Evolutionary conservation across 2,113 vertebrate genomes (phyloP).

Genomic region (Mellivora capensis): DNA sequence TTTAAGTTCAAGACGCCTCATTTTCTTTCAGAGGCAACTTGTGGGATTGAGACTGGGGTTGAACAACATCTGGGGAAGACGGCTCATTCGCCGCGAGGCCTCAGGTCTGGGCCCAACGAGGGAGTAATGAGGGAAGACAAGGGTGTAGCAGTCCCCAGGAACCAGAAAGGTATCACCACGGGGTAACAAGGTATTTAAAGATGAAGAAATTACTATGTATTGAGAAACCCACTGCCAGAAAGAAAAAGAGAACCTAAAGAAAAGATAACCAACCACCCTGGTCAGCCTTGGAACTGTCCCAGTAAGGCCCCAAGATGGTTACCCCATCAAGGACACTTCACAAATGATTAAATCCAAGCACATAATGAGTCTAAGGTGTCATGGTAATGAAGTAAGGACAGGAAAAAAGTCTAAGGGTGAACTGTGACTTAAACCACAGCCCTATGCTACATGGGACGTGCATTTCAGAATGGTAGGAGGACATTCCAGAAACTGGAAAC

Average conservation of each 20-base stretch:
- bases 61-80: rapidly evolving
- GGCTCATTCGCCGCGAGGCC: no score
- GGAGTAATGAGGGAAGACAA: background rate
- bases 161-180: background rate
- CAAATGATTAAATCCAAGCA: background rate
- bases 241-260: background rate
- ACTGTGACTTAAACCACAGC: background rate
- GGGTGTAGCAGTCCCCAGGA: background rate
- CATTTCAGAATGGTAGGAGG: no score
- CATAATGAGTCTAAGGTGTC: background rate
- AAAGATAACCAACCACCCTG: background rate
- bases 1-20: background rate
- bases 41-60: background rate
- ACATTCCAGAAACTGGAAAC: background rate
- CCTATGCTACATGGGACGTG: background rate
- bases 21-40: background rate
- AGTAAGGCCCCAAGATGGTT: background rate
- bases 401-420: background rate
- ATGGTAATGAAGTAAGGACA: background rate
- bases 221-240: background rate
- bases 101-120: background rate
- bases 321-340: background rate
- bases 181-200: background rate
- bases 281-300: background rate
- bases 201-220: background rate